phyloP scores from a whole-genome alignment of 2,888 invertebrate species.

The Lamellibrachia satsuma region DNA sequence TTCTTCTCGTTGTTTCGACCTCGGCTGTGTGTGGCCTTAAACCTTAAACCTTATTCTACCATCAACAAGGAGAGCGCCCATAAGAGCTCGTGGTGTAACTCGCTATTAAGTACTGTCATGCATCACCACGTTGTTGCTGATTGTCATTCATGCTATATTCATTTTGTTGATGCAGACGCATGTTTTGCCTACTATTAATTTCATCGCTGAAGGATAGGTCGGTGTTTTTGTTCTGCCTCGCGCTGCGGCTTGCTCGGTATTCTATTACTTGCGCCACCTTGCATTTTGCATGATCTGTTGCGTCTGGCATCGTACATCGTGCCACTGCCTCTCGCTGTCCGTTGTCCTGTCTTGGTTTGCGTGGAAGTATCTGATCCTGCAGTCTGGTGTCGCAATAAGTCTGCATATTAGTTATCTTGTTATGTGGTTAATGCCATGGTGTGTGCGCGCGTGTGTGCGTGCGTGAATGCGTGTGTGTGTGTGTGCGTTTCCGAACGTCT shows the following conservation, averaged over 20 bases:
- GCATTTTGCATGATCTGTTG: neutral
- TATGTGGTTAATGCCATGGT: too few relatives aligned
- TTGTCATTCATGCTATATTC: neutral
- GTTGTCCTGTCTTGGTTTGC: too few relatives aligned
- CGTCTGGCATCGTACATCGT: too few relatives aligned
- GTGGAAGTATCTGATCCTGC: too few relatives aligned
- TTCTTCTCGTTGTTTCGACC: neutral
- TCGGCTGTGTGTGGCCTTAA: neutral
- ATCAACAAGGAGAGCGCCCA: neutral
- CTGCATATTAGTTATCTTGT: too few relatives aligned
- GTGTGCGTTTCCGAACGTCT: too few relatives aligned
- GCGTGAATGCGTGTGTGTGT: too few relatives aligned
- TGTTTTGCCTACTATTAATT: conserved; percentile 1
- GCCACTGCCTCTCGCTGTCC: too few relatives aligned
- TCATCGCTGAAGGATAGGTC: neutral
- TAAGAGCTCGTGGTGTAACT: neutral
- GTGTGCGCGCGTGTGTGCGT: too few relatives aligned
- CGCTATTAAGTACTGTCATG: neutral
- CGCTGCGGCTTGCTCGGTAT: neutral
- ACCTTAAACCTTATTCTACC: neutral
- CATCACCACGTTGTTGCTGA: neutral
- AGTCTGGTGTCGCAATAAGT: too few relatives aligned
- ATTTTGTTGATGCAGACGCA: neutral
- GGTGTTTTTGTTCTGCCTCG: neutral
- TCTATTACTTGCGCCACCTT: neutral